Percentiles rank a stretch among this genome's conserved stretches.
Evolutionary conservation across 2,888 invertebrate genomes (phyloP).

Genomic region (Lysandra bellargus): DNA sequence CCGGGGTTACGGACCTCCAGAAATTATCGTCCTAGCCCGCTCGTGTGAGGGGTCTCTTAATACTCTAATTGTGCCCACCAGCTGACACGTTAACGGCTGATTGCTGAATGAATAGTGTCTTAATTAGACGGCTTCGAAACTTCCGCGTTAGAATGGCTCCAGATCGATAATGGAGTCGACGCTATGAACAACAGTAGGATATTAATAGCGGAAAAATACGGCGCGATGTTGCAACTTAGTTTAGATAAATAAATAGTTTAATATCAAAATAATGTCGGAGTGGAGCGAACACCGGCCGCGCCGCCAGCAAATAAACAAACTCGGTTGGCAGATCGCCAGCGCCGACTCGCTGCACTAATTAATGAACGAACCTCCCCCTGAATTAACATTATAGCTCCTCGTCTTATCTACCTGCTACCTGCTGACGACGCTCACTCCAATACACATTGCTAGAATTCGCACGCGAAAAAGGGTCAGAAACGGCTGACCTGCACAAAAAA

Average conservation of each 20-base stretch:
- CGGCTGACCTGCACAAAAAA: slow-evolving; percentile 14
- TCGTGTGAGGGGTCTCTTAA: neutral
- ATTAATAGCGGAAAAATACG: slow-evolving; percentile 9
- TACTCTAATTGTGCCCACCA: neutral
- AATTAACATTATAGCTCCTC: neutral
- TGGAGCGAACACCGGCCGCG: neutral
- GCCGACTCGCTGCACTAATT: slow-evolving; percentile 13
- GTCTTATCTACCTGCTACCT: neutral
- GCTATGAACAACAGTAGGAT: neutral
- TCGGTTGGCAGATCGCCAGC: slow-evolving; percentile 2
- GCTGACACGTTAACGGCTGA: neutral
- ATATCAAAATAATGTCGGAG: slow-evolving; percentile 6
- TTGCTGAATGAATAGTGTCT: neutral
- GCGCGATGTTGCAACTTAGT: neutral
- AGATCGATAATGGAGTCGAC: neutral
- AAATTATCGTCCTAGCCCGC: neutral
- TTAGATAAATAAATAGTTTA: slow-evolving; percentile 18
- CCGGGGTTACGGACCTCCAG: neutral
- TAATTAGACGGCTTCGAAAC: neutral
- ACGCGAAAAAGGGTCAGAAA: neutral
- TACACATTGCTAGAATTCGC: neutral
- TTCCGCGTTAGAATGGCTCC: neutral
- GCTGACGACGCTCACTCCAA: neutral
- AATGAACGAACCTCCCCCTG: slow-evolving; percentile 18
- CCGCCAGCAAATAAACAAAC: slow-evolving; percentile 12